phyloP scores from a whole-genome alignment of 2,888 invertebrate genomes.

The Baccha elongata region DNA sequence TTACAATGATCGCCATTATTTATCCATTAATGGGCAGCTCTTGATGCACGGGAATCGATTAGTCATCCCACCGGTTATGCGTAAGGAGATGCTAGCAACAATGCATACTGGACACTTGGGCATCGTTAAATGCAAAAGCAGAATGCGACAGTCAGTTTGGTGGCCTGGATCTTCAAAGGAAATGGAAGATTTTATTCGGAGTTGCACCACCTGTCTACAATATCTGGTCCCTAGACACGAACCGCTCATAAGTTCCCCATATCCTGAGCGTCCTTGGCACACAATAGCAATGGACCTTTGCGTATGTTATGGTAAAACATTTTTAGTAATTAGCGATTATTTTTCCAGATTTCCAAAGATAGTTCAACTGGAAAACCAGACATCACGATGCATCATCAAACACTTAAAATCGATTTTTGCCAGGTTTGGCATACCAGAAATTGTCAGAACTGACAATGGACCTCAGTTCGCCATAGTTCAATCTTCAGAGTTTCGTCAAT shows the following conservation, averaged over 20 bases:
- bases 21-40: constrained; percentile 7
- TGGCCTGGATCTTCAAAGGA: constrained; percentile 17
- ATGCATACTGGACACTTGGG: constrained; percentile 19
- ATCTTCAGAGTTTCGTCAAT: neutral
- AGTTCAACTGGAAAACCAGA: constrained; percentile 1
- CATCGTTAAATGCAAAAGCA: constrained; percentile 27
- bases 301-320: constrained; percentile 3
- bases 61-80: constrained; percentile 25
- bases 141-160: constrained; percentile 26
- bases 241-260: constrained; percentile 28
- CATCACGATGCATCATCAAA: neutral
- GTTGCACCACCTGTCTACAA: constrained; percentile 5
- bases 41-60: constrained; percentile 35
- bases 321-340: constrained; percentile 22
- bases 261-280: constrained; percentile 16
- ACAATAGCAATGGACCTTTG: constrained; percentile 10
- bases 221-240: constrained; percentile 14
- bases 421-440: neutral
- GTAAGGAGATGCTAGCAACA: constrained; percentile 24
- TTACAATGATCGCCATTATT: constrained; percentile 33
- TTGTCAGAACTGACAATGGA: neutral
- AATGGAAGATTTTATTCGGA: constrained; percentile 14
- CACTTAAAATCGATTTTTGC: neutral
- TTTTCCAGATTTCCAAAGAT: constrained; percentile 13
- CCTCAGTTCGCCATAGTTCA: neutral